These are phyloP conservation scores for Apeira syringaria DNA, from an alignment of 2,888 invertebrate genomes.

Conservation along the genomic window DNA sequence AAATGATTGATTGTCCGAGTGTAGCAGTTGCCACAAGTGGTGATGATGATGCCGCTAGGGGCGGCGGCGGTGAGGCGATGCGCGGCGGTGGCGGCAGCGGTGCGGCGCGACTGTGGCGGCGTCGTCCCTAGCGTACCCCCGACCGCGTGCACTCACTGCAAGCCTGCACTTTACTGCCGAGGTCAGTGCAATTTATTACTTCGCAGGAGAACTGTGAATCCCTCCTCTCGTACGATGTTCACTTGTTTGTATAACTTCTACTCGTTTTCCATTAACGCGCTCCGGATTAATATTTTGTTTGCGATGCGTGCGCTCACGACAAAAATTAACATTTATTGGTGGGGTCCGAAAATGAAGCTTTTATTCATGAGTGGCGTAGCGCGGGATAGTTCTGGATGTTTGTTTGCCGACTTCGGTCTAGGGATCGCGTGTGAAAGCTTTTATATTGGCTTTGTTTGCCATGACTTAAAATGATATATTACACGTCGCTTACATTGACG, in stretches of 20 bases:
- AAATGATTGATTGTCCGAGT: slow-evolving; percentile 16
- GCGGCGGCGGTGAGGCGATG: too few species aligned
- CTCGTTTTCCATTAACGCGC: slow-evolving; percentile 81
- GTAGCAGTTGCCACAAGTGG: slow-evolving; percentile 3
- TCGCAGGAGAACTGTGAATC: slow-evolving; percentile 39
- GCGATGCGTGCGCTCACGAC: slow-evolving; percentile 76
- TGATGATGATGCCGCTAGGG: too few species aligned
- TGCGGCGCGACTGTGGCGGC: too few species aligned
- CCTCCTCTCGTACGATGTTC: slow-evolving; percentile 50
- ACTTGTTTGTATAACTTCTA: slow-evolving; percentile 76
- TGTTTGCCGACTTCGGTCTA: slow-evolving; percentile 72
- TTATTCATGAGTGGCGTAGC: slow-evolving; percentile 81
- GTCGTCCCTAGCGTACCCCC: slow-evolving; percentile 14
- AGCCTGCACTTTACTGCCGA: slow-evolving; percentile 53
- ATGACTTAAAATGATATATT: slow-evolving; percentile 81
- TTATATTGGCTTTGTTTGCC: slow-evolving; percentile 75
- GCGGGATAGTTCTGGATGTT: slow-evolving; percentile 76
- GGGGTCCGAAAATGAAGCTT: slow-evolving; percentile 76
- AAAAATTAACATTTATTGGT: slow-evolving; percentile 82
- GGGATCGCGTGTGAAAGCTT: slow-evolving; percentile 80
- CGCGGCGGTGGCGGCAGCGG: slow-evolving; percentile 1
- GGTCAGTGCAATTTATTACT: slow-evolving; percentile 76
- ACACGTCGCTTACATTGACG: slow-evolving; percentile 74
- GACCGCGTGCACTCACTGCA: slow-evolving; percentile 23
- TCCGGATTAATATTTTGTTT: slow-evolving; percentile 81